Percentiles rank a stretch among this genome's conserved stretches.
These are phyloP conservation scores for Mechanitis mazaeus DNA, from an alignment of 2,888 invertebrate species.

Conservation along the genomic window DNA sequence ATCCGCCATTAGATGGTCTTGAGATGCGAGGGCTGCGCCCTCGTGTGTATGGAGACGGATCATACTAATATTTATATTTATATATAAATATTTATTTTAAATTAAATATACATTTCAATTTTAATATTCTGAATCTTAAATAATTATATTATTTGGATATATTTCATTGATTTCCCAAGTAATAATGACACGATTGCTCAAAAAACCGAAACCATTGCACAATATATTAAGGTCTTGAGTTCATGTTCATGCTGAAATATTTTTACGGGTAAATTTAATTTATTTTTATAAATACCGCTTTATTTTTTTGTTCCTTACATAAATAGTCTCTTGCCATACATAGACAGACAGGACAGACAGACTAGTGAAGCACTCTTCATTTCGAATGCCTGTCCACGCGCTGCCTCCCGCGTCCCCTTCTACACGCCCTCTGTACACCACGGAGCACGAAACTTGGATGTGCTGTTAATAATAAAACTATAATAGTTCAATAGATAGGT, in stretches of 20 bases:
- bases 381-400: conserved; percentile 76
- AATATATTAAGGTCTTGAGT: too few species aligned
- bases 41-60: conserved; percentile 40
- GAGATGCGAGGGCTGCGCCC: conserved; percentile 55
- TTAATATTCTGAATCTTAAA: too few species aligned
- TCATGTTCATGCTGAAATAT: too few species aligned
- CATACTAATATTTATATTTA: too few species aligned
- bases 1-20: conserved; percentile 57
- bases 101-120: too few species aligned
- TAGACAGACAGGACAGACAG: conserved; percentile 56
- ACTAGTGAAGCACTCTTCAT: conserved; percentile 72
- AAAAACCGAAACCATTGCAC: too few species aligned
- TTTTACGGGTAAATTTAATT: background rate
- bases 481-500: too few species aligned
- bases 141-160: too few species aligned
- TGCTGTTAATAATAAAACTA: conserved; percentile 11
- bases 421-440: conserved; percentile 46
- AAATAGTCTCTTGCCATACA: conserved; percentile 40
- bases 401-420: conserved; percentile 43
- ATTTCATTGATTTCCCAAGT: too few species aligned
- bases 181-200: too few species aligned
- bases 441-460: conserved; percentile 19
- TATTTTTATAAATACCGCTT: background rate
- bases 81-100: too few species aligned
- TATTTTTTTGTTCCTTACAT: background rate